Percentiles rank a stretch among this genome's conserved stretches.
Evolutionary conservation across 2,797 vertebrate genomes (phyloP).

Genomic region (Mus caroli): DNA sequence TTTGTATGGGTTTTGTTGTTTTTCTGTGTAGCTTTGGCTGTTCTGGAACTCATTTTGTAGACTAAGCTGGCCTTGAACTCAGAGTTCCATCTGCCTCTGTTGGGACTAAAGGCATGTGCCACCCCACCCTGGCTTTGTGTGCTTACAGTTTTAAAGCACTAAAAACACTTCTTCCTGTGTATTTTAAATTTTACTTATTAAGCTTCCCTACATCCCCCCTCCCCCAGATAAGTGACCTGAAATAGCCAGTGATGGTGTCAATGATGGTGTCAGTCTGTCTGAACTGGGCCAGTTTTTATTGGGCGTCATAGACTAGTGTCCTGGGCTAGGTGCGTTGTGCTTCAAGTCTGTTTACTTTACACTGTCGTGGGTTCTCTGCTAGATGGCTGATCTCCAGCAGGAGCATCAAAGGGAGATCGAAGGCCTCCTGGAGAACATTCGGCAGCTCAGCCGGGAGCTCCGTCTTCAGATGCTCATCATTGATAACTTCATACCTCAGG

Average conservation of each 20-base stretch:
- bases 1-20: not conserved
- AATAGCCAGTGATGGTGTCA: not conserved
- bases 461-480: conserved; percentile 99
- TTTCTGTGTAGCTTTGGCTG: not conserved
- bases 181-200: conserved; percentile 39
- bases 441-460: conserved; percentile 97
- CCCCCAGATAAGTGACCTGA: not conserved
- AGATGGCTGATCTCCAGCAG: conserved; percentile 99
- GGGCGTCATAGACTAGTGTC: not conserved
- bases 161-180: conserved; percentile 41
- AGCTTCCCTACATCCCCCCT: not conserved
- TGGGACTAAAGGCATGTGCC: not conserved
- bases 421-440: conserved; percentile 97
- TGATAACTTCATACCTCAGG: conserved; percentile 98
- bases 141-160: conserved; percentile 55
- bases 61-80: not conserved
- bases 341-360: conserved; percentile 27
- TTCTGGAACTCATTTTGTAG: not conserved
- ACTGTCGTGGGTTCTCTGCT: conserved; percentile 42
- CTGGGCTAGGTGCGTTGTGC: not conserved
- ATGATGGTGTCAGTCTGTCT: not conserved
- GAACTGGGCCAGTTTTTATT: not conserved
- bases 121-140: not conserved
- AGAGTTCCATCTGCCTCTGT: not conserved
- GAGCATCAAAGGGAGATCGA: conserved; percentile 99